Conservation (phyloP, 2,797 vertebrate genomes). For the Triplophysa bombifrons region DNA sequence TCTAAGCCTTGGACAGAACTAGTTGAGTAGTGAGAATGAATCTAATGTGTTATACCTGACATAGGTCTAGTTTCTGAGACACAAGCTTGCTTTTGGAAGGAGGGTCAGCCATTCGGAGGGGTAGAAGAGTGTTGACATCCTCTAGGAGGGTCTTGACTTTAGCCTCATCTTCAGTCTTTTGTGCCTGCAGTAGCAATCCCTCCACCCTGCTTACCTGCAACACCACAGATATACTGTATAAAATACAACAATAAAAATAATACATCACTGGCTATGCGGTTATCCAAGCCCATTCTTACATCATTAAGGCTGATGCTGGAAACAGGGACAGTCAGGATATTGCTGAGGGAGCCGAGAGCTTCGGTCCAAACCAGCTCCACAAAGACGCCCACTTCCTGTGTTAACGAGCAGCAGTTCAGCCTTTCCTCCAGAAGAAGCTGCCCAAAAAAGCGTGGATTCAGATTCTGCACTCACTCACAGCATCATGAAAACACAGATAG, state of each 20-base stretch:
- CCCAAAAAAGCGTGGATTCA: conserved; percentile 32
- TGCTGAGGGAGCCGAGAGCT: conserved; percentile 76
- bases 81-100: conserved; percentile 66
- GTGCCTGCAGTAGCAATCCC: conserved; percentile 78
- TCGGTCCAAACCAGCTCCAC: conserved; percentile 86
- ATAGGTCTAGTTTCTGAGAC: conserved; percentile 79
- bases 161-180: conserved; percentile 66
- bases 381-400: conserved; percentile 77
- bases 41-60: conserved; percentile 68
- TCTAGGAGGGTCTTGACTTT: conserved; percentile 58
- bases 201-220: conserved; percentile 83
- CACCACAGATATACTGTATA: background rate
- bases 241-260: background rate
- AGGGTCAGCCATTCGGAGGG: conserved; percentile 53
- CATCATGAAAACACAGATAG: background rate
- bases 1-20: background rate
- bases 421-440: conserved; percentile 82
- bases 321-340: conserved; percentile 69
- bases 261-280: background rate
- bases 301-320: conserved; percentile 81
- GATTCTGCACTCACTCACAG: background rate
- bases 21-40: background rate
- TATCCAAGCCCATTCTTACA: conserved; percentile 62
- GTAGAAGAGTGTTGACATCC: conserved; percentile 74
- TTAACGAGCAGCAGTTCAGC: conserved; percentile 69